phyloP scores from a whole-genome alignment of 2,888 invertebrate genomes.

The Nemapogon koenigi region DNA sequence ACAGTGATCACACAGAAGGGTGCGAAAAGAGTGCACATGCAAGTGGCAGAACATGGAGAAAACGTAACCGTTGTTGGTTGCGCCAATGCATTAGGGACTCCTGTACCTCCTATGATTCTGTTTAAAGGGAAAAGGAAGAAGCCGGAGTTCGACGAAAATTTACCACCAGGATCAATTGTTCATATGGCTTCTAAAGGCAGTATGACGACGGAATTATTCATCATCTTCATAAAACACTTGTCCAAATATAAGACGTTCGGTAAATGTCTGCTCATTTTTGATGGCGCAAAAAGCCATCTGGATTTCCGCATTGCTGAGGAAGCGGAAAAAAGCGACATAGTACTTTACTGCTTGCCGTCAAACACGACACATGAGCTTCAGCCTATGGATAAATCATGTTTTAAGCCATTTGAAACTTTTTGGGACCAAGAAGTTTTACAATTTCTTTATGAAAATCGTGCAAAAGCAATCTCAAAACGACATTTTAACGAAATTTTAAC shows the following conservation, averaged over 20 bases:
- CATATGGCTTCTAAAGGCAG: constrained; percentile 17
- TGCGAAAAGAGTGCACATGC: constrained; percentile 8
- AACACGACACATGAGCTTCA: too few species aligned
- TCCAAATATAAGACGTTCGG: constrained; percentile 13
- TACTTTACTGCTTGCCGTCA: too few species aligned
- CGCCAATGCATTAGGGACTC: constrained; percentile 6
- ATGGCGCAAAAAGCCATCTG: constrained; percentile 15
- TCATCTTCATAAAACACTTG: constrained; percentile 13
- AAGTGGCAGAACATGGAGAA: constrained; percentile 10
- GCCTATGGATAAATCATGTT: constrained; percentile 16
- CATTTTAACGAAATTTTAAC: constrained; percentile 5
- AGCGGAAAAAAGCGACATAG: constrained; percentile 15
- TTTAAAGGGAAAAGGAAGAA: constrained; percentile 10
- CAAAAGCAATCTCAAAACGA: background rate
- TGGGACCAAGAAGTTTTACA: constrained; percentile 8
- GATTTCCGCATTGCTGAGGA: constrained; percentile 12
- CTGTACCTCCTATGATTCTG: constrained; percentile 9
- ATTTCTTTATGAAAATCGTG: too few species aligned
- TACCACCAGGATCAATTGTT: constrained; percentile 16
- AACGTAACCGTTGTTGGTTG: constrained; percentile 9
- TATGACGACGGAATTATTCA: constrained; percentile 13
- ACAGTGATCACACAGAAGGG: constrained; percentile 8
- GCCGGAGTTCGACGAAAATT: constrained; percentile 14
- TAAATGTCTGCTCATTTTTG: constrained; percentile 11
- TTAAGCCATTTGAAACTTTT: constrained; percentile 12